Percentiles rank a stretch among this genome's conserved stretches.
These are phyloP conservation scores for Eupithecia abbreviata DNA, from an alignment of 2,888 invertebrate genomes.

Conservation along the genomic window DNA sequence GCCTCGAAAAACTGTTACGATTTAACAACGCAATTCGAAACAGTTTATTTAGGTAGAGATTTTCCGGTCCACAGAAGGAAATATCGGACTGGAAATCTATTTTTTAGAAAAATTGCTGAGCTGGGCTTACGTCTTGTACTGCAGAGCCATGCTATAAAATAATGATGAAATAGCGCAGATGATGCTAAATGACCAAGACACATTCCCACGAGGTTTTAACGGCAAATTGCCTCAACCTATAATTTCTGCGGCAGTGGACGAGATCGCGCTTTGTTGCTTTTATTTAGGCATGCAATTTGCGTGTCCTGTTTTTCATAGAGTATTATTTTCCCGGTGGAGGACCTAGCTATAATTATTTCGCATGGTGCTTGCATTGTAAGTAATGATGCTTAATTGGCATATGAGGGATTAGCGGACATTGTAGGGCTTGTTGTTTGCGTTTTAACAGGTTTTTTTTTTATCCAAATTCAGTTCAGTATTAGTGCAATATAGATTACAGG, in stretches of 20 bases:
- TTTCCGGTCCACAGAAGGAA: no score
- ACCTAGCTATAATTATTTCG: constrained; percentile 32
- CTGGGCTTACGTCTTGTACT: neutral
- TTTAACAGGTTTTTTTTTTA: neutral
- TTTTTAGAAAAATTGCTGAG: neutral
- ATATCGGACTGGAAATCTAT: no score
- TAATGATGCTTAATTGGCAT: constrained; percentile 52
- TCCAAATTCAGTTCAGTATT: neutral
- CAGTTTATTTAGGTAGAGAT: no score
- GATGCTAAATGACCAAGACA: neutral
- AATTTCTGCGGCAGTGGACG: constrained; percentile 21
- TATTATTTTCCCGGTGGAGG: constrained; percentile 38
- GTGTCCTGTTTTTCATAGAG: constrained; percentile 41
- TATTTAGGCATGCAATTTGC: constrained; percentile 35
- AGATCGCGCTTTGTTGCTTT: constrained; percentile 22
- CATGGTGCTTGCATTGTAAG: constrained; percentile 16
- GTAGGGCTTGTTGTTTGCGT: constrained; percentile 32
- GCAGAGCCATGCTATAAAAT: neutral
- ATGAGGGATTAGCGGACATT: constrained; percentile 27
- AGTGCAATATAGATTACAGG: no score
- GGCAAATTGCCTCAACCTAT: constrained; percentile 16
- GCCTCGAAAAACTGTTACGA: neutral
- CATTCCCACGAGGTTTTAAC: constrained; percentile 24
- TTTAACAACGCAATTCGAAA: neutral
- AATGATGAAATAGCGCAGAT: neutral